Evolutionary conservation across 2,888 invertebrate species (phyloP), one percentile per base, ranked within the genome.

Genomic region (Metallyticus violacea): DNA sequence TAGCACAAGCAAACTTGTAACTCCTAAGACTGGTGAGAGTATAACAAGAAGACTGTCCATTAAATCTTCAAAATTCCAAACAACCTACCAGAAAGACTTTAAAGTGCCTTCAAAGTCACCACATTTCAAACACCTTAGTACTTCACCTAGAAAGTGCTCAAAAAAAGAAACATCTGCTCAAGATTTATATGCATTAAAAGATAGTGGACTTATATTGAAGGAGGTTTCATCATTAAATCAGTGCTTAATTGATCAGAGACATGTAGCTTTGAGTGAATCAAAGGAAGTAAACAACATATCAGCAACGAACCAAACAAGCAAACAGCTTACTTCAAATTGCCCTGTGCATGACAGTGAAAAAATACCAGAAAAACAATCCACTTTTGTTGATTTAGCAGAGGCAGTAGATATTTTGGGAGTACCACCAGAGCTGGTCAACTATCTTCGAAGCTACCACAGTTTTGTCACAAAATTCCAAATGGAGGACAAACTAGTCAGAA

Each of bases 31-130:
- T 15, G 6, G 40, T 62, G 40, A 15, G 40, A 62, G 22, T 62
- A 15, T 22, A 15, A 15, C 22, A 7, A 9, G 15, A 9, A 1
- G 15, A 3, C 40, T 62, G 40, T 4, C 40, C 40, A 62, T 2
- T 62, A 62, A 62, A 62, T 15, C 3, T 62, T 62, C 40, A 15
- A 62, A 62, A 4, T 3, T 77, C 5, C 76, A 83, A 15, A 83
- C 83, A n/a, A 83, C 83, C 7, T 83, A 83, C 27, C 83, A 83
- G 9, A 83, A 77, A 77, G 83, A 83, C 77, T 83, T 83, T 5
- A n/a, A 22, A 9, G 28, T 83, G 22, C 76, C 22, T n/a, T 62
- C 40, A 62, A 83, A 76, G 77, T 7, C 22, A 22, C n/a, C 15
- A 26, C 62, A 7, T 26, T 15, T 9, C 15, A 26, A 15, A 6